phyloP scores from a whole-genome alignment of 2,113 vertebrate genomes.

The Setophaga kirtlandii region DNA sequence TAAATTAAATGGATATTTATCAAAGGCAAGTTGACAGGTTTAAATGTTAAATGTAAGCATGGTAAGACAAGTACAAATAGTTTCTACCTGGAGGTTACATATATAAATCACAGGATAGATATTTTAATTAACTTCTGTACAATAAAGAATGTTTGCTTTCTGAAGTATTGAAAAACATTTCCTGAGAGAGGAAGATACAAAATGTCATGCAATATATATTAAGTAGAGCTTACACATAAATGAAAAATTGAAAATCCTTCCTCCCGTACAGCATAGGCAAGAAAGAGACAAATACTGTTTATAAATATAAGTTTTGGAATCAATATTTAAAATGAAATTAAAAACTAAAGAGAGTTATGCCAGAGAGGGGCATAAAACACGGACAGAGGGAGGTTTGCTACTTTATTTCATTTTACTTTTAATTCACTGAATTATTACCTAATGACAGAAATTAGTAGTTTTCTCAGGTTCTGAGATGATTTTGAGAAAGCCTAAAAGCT shows the following conservation, averaged over 20 bases:
- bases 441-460: background rate
- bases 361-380: background rate
- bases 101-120: slow-evolving; percentile 12
- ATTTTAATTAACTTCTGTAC: slow-evolving; percentile 43
- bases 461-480: background rate
- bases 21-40: slow-evolving; percentile 11
- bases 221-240: background rate
- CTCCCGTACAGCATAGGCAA: background rate
- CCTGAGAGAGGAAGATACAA: slow-evolving; percentile 25
- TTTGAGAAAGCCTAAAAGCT: background rate
- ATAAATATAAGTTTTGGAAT: background rate
- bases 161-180: slow-evolving; percentile 32
- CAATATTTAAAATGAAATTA: background rate
- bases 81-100: slow-evolving; percentile 19
- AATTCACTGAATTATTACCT: background rate
- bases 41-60: background rate
- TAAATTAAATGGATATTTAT: slow-evolving; percentile 36
- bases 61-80: slow-evolving; percentile 55
- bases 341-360: background rate
- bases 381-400: background rate
- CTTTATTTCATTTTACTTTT: background rate
- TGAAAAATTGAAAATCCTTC: background rate
- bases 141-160: slow-evolving; percentile 10
- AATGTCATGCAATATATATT: background rate
- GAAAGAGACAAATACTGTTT: background rate